These are phyloP conservation scores for Cercopithecus hamlyni DNA, from an alignment of 2,797 vertebrate genomes.

Conservation along the genomic window DNA sequence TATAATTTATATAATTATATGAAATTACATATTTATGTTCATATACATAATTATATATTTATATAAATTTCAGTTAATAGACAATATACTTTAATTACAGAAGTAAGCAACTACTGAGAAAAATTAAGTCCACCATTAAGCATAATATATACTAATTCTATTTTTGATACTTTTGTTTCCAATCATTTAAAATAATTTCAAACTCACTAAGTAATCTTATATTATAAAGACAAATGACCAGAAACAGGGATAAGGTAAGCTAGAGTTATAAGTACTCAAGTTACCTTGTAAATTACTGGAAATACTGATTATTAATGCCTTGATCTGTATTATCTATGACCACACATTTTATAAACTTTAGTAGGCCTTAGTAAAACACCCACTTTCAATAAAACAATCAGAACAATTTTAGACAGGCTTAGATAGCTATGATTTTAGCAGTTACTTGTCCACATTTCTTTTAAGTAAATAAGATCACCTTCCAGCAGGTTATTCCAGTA, in stretches of 20 bases:
- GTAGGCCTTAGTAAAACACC: not conserved
- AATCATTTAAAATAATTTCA: conserved; percentile 40
- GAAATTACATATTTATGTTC: not conserved
- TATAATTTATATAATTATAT: not conserved
- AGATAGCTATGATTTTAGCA: conserved; percentile 47
- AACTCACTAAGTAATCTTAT: not conserved
- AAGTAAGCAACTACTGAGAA: not conserved
- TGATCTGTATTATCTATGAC: not conserved
- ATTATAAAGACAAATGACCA: not conserved
- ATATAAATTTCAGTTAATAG: not conserved
- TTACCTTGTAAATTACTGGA: not conserved
- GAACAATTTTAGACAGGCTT: conserved; percentile 7
- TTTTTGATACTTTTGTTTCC: not conserved
- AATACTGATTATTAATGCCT: not conserved
- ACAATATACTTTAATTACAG: conserved; percentile 21
- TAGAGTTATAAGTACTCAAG: not conserved
- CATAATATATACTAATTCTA: not conserved
- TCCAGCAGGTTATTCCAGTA: conserved; percentile 59
- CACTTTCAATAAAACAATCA: not conserved
- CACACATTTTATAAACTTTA: not conserved
- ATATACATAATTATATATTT: not conserved
- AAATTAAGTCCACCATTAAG: not conserved
- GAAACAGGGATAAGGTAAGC: not conserved
- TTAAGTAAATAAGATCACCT: conserved; percentile 56
- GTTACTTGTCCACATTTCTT: conserved; percentile 47